Evolutionary conservation across 2,113 vertebrate species (phyloP), one percentile per base, ranked within the genome.

Genomic region (Neodontobutis hainanensis): DNA sequence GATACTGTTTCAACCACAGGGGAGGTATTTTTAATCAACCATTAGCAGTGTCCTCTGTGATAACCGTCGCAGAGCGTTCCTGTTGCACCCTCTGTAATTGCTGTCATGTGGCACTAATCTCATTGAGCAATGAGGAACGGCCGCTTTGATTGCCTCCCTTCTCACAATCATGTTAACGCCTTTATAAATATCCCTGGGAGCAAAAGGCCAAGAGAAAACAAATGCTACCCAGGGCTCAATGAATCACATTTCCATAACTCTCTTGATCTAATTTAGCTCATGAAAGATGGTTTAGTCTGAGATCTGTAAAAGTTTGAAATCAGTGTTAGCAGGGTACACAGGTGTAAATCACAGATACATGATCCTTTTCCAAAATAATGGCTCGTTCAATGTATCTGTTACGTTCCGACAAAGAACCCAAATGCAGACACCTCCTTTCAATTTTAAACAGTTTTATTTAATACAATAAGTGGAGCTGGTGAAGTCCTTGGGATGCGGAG

Each of bases 101-200:
- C 75, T 70, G 78, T 91, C 88, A 73, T 86, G 82, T 86, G 62
- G 62, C 65, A 70, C 80, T 89, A 88, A 87, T 88, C 70, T 86
- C 12, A 83, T 68, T 71, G 66, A 43, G 59, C n/a, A 8, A 58
- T 89, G 84, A 90, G 70, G 84, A 86, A 90, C 69, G 48, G 62
- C 63, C n/a, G 5, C 12, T 63, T 58, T 77, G 67, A 78, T 84
- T 75, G 73, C 70, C 72, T 70, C 6, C 8, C 6, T 57, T 81
- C 51, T 73, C 15, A 59, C 43, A 83, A 88, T 77, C 67, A 65
- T 84, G 86, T 87, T 86, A 82, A 65, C 49, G 51, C 63, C 65
- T 59, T 35, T 36, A 82, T 83, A 75, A 80, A 83, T 83, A 75
- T 60, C 35, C 38, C 80, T 74, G 11, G 3, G 61, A 84, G 75